A percentile compares a stretch with the other conserved stretches of the same genome.
phyloP scores from a whole-genome alignment of 2,888 invertebrate species.

The Leptopilina myrica region DNA sequence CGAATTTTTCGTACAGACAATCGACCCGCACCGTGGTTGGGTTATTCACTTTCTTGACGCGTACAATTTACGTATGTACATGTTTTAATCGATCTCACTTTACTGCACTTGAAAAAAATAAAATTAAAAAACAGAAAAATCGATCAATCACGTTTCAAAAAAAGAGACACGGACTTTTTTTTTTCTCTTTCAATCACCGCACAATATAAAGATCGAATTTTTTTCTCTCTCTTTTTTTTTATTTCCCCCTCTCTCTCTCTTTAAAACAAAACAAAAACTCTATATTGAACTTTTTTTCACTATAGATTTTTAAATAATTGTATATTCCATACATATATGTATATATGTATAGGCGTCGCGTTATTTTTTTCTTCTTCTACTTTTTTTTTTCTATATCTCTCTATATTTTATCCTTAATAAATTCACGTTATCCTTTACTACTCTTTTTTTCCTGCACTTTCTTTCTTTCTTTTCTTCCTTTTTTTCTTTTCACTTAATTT shows the following conservation, averaged over 20 bases:
- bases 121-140: not conserved
- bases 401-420: slow-evolving; percentile 19
- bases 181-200: not conserved
- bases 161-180: not conserved
- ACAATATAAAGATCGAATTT: slow-evolving; percentile 3
- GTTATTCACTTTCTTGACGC: slow-evolving; percentile 45
- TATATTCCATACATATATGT: not conserved
- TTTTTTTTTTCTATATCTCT: slow-evolving; percentile 16
- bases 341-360: not conserved
- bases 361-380: slow-evolving; percentile 1
- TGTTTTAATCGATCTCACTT: slow-evolving; percentile 32
- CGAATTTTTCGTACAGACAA: slow-evolving; percentile 64
- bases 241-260: not conserved
- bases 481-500: no score
- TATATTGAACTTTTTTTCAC: slow-evolving; percentile 19
- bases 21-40: slow-evolving; percentile 58
- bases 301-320: slow-evolving; percentile 22
- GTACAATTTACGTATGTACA: slow-evolving; percentile 60
- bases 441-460: slow-evolving; percentile 22
- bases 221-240: no score
- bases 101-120: slow-evolving; percentile 23
- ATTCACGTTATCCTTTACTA: slow-evolving; percentile 36
- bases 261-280: slow-evolving; percentile 9
- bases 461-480: not conserved
- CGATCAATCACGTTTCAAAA: slow-evolving; percentile 29